A percentile compares a stretch with the other conserved stretches of the same genome.
phyloP scores from a whole-genome alignment of 2,113 vertebrate species.

The Scopus umbretta region DNA sequence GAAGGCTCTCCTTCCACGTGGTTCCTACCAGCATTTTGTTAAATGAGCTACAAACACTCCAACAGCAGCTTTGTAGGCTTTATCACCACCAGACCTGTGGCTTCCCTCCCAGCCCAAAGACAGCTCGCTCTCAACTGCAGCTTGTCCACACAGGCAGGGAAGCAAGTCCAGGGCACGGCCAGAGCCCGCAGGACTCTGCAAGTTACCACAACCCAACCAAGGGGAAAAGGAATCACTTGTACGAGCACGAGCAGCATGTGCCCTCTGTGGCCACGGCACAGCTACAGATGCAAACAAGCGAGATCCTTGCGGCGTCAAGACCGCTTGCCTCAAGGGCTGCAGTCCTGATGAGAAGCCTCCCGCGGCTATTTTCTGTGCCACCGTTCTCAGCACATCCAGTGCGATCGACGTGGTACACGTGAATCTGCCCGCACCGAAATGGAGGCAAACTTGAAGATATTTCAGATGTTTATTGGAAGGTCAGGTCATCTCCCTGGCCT shows the following conservation, averaged over 20 bases:
- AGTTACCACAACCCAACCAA: neutral
- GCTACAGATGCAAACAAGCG: neutral
- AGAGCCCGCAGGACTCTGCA: rapidly evolving
- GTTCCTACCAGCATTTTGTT: neutral
- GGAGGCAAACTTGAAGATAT: neutral
- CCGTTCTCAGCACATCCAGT: no score
- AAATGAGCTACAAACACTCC: neutral
- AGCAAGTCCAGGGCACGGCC: neutral
- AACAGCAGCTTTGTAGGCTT: neutral
- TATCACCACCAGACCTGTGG: neutral
- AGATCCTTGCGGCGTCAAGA: neutral
- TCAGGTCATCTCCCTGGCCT: neutral
- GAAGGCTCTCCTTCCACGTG: neutral
- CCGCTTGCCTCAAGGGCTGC: neutral
- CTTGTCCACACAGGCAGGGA: neutral
- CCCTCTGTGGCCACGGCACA: neutral
- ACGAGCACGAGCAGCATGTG: rapidly evolving
- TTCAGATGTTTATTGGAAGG: neutral
- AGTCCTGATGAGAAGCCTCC: neutral
- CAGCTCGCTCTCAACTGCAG: neutral
- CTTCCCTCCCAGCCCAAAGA: neutral
- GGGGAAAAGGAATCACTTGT: neutral
- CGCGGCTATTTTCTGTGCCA: neutral
- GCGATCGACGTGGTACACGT: rapidly evolving
- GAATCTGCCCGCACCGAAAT: rapidly evolving